Percentiles rank a stretch among this genome's conserved stretches.
Evolutionary conservation across 2,888 invertebrate genomes (phyloP).

Genomic region (Amiota mariae): DNA sequence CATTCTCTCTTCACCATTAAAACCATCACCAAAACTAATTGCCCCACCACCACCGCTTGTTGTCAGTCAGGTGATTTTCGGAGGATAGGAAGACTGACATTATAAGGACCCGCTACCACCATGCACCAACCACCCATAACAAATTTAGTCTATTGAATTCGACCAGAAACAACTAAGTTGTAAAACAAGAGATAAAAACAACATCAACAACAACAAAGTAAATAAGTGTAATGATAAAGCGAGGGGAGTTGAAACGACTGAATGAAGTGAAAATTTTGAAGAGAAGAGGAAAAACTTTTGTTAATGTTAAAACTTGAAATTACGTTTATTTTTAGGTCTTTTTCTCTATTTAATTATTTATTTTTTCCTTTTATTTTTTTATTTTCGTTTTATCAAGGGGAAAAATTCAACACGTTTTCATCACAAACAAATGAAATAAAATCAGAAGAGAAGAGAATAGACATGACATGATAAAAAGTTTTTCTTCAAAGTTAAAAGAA

Average conservation of each 20-base stretch:
- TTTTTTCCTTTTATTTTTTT: not conserved
- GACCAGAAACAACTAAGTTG: not conserved
- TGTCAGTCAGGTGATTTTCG: not conserved
- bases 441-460: not conserved
- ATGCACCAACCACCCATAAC: too few species aligned
- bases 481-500: too few species aligned
- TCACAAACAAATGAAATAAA: not conserved
- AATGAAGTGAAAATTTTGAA: not conserved
- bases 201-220: not conserved
- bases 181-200: not conserved
- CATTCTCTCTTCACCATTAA: too few species aligned
- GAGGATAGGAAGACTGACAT: too few species aligned
- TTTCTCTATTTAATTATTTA: not conserved
- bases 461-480: not conserved
- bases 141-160: too few species aligned
- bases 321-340: not conserved
- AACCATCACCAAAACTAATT: too few species aligned
- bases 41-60: not conserved
- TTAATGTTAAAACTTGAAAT: constrained; percentile 12
- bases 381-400: not conserved
- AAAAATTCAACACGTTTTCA: not conserved
- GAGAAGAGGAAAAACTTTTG: not conserved
- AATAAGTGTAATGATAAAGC: not conserved
- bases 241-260: not conserved
- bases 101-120: too few species aligned